Percentiles rank a stretch among this genome's conserved stretches.
Evolutionary conservation across 1,140 invertebrate genomes (phyloP).

Genomic region (Stenopsyche tienmushanensis): DNA sequence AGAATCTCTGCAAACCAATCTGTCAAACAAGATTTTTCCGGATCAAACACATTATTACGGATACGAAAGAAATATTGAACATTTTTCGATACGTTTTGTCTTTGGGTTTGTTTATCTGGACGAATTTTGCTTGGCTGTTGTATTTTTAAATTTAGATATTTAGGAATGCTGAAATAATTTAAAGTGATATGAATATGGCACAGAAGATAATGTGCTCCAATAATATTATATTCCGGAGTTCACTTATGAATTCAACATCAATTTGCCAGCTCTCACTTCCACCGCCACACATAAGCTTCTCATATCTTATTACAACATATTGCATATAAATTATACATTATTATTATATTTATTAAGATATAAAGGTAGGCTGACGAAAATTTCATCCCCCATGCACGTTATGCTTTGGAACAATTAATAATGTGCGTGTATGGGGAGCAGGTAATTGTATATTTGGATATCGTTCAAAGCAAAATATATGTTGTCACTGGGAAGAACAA

Average conservation of each 20-base stretch:
- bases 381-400: neutral
- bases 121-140: no score
- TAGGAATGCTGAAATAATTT: no score
- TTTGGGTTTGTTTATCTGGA: no score
- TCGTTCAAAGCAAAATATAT: conserved; percentile 41
- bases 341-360: neutral
- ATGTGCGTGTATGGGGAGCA: conserved; percentile 13
- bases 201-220: no score
- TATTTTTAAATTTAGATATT: no score
- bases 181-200: no score
- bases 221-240: no score
- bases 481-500: conserved; percentile 24
- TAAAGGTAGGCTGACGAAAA: conserved; percentile 18
- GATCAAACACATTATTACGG: no score
- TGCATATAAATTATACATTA: neutral
- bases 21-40: no score
- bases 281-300: conserved; percentile 18
- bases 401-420: neutral
- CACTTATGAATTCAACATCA: neutral
- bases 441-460: conserved; percentile 23
- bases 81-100: no score
- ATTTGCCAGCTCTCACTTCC: conserved; percentile 1
- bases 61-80: no score
- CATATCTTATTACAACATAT: conserved; percentile 17
- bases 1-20: no score